A percentile compares a stretch with the other conserved stretches of the same genome.
These are phyloP conservation scores for Cercopithecus mona DNA, from an alignment of 2,113 vertebrate genomes.

Conservation along the genomic window DNA sequence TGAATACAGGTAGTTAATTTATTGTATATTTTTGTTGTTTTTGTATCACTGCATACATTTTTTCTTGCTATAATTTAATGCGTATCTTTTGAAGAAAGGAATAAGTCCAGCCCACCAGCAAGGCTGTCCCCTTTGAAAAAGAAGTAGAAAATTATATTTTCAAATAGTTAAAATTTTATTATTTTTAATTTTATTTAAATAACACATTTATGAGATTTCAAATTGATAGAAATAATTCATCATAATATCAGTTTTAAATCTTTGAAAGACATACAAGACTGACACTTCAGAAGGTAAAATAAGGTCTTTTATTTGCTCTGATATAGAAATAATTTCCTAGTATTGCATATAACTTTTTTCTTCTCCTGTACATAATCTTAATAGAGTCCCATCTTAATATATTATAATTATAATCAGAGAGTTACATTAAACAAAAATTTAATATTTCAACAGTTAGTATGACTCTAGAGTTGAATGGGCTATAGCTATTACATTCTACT, in stretches of 20 bases:
- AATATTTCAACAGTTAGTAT: neutral
- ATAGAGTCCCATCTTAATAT: neutral
- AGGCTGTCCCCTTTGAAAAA: neutral
- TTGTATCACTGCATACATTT: neutral
- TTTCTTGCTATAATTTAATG: neutral
- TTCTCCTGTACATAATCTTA: neutral
- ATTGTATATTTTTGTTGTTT: neutral
- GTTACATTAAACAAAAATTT: neutral
- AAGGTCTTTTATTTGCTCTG: neutral
- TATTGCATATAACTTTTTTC: neutral
- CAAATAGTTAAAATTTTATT: neutral
- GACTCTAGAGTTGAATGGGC: neutral
- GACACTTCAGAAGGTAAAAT: neutral
- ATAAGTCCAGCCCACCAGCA: neutral
- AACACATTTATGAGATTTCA: neutral
- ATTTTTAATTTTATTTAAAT: too few relatives aligned
- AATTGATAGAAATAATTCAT: neutral
- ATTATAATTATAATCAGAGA: neutral
- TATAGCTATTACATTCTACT: neutral
- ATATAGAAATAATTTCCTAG: neutral
- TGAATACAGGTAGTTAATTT: neutral
- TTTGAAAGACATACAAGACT: neutral
- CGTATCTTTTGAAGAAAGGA: neutral
- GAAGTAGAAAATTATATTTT: neutral
- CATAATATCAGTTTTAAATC: neutral